Evolutionary conservation across 2,113 vertebrate species (phyloP).

Genomic region (Hemicordylus capensis): DNA sequence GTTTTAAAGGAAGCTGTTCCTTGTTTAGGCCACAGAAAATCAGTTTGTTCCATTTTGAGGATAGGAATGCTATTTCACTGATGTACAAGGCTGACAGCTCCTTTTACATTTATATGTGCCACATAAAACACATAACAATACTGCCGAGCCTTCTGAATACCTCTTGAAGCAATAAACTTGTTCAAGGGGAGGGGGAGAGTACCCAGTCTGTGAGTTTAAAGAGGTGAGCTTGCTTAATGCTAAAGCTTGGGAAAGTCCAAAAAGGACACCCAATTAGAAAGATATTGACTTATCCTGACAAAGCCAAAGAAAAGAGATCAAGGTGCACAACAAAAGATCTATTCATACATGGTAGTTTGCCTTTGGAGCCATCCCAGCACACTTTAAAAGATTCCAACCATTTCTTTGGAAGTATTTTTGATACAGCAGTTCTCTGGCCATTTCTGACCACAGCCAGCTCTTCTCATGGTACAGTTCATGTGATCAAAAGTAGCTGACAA

Average conservation of each 20-base stretch:
- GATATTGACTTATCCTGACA: slow-evolving; percentile 52
- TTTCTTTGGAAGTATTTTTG: slow-evolving; percentile 51
- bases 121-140: slow-evolving; percentile 47
- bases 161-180: slow-evolving; percentile 62
- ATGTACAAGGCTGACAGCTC: slow-evolving; percentile 55
- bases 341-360: slow-evolving; percentile 66
- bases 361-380: slow-evolving; percentile 58
- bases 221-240: slow-evolving; percentile 50
- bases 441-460: slow-evolving; percentile 52
- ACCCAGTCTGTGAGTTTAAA: slow-evolving; percentile 54
- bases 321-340: slow-evolving; percentile 63
- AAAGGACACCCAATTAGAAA: slow-evolving; percentile 67
- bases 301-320: slow-evolving; percentile 60
- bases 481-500: slow-evolving; percentile 49
- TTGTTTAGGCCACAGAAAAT: slow-evolving; percentile 63
- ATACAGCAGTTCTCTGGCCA: slow-evolving; percentile 35
- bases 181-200: slow-evolving; percentile 50
- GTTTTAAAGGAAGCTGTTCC: slow-evolving; percentile 64
- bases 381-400: slow-evolving; percentile 64
- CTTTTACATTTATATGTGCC: slow-evolving; percentile 54
- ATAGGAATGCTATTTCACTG: slow-evolving; percentile 59
- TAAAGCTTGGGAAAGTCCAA: slow-evolving; percentile 66
- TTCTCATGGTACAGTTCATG: not conserved
- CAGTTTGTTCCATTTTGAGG: slow-evolving; percentile 51
- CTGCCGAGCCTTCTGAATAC: slow-evolving; percentile 55